Base-by-base conservation (phyloP, 2,113 vertebrate species). In the Gallinago media region DNA sequence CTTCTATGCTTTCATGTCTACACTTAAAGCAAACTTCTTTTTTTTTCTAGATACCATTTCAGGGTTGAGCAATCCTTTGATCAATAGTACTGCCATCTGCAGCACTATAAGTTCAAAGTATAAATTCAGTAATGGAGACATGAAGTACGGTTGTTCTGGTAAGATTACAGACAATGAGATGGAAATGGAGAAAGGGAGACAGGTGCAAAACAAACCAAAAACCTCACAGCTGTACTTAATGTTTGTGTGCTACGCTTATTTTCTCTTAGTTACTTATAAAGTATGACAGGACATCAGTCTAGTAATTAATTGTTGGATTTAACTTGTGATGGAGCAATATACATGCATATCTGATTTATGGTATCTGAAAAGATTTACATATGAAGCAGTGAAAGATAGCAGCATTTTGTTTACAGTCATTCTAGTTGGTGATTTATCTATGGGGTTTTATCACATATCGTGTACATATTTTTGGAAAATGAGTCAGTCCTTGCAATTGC, bases 81-180 rank as follows among this genome's bases (percentile, higher is more conserved):
- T 96, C 93, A 90, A 90, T 83, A 77, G 63, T 20, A 59, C 59
- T 88, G 47, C 23, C 55, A 55, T 90, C 82, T 88, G 55, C 78
- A 90, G 78, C 75, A 80, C 63, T 88, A 2, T 42, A 55, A 90
- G 75, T 95, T 95, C 93, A 93, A 97, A 95, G 85, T 44, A 85
- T 66, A 88, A 86, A 95, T 73, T 93, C 74, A 88, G 14, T 88
- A 89, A 94, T 67, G 21, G 75, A 95, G 67, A 93, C 92, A 89
- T 73, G 34, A 76, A 89, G 32, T n/a, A 74, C 29, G 80, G 34
- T 90, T 88, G 29, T 62, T 21, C 42, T 32, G 62, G 31, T 76
- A 76, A 92, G 71, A 92, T 49, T 90, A 61, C 40, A 93, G 52
- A 71, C 65, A 85, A 73, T 76, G n/a, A 79, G 19, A 58, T 72